phyloP scores from a whole-genome alignment of 2,888 invertebrate species.

The Phlogophora meticulosa region DNA sequence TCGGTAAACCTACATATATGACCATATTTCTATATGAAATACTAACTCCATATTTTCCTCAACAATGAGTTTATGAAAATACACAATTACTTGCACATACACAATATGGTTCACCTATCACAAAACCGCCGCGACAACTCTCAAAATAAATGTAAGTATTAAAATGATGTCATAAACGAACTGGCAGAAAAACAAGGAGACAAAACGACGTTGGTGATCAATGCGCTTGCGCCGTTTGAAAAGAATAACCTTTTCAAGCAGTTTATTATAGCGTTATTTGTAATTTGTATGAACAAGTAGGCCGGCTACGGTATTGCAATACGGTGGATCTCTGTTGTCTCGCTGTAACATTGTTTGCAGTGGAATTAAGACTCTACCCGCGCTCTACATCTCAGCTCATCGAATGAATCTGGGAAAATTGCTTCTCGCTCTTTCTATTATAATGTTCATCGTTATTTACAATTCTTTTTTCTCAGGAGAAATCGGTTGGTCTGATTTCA shows the following conservation, averaged over 20 bases:
- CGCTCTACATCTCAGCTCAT: constrained; percentile 82
- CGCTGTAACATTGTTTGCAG: constrained; percentile 76
- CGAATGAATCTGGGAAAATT: constrained; percentile 85
- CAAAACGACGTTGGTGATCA: constrained; percentile 37
- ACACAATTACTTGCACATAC: neutral
- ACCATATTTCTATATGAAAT: too few relatives aligned
- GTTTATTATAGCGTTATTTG: constrained; percentile 60
- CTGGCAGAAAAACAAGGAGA: constrained; percentile 49
- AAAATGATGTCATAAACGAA: constrained; percentile 52
- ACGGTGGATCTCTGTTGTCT: constrained; percentile 67
- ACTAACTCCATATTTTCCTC: neutral
- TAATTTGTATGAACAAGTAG: constrained; percentile 77
- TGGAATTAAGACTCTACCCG: constrained; percentile 80
- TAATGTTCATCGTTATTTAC: constrained; percentile 75
- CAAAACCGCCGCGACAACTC: constrained; percentile 13
- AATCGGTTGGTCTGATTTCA: constrained; percentile 79
- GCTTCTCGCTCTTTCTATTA: constrained; percentile 81
- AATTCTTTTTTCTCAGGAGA: constrained; percentile 80
- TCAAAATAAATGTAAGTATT: constrained; percentile 28
- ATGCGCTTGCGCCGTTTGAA: constrained; percentile 12
- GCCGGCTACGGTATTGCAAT: constrained; percentile 77
- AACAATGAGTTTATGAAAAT: neutral
- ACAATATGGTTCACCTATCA: constrained; percentile 10
- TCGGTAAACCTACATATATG: too few relatives aligned
- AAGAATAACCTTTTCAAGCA: constrained; percentile 47